Percentiles rank a stretch among this genome's conserved stretches.
phyloP scores from a whole-genome alignment of 2,797 vertebrate genomes.

The Protonibea diacanthus region DNA sequence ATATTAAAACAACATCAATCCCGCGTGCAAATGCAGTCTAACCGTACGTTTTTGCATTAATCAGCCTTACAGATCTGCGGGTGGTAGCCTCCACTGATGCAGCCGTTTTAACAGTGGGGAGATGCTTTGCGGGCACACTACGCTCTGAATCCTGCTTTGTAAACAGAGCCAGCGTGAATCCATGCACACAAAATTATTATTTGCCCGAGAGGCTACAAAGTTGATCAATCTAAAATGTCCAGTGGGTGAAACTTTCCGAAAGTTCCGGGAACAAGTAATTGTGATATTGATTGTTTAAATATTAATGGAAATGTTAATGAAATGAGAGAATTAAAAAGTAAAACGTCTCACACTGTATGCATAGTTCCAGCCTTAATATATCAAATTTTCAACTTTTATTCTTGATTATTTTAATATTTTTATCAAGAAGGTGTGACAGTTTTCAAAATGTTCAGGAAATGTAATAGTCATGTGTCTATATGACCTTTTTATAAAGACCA shows the following conservation, averaged over 20 bases:
- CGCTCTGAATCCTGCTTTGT: conserved; percentile 39
- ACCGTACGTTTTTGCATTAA: conserved; percentile 46
- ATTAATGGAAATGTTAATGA: conserved; percentile 23
- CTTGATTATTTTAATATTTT: neutral
- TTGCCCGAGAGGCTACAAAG: conserved; percentile 28
- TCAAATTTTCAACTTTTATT: too few species aligned
- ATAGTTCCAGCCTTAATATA: neutral
- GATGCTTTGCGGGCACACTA: conserved; percentile 8
- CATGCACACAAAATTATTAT: conserved; percentile 29
- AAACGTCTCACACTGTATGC: neutral
- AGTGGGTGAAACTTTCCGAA: neutral
- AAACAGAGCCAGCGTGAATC: conserved; percentile 55
- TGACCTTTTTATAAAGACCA: too few species aligned
- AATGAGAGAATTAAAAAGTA: neutral
- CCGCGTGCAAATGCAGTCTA: conserved; percentile 3
- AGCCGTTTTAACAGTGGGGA: conserved; percentile 30
- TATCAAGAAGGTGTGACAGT: neutral
- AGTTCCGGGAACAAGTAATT: neutral
- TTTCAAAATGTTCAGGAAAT: too few species aligned
- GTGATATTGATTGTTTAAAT: conserved; percentile 10
- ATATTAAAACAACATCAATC: conserved; percentile 57
- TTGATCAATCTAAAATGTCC: conserved; percentile 36
- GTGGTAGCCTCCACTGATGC: conserved; percentile 9
- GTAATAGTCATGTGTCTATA: too few species aligned
- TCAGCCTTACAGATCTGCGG: conserved; percentile 39